Conservation (phyloP, 2,797 vertebrate genomes). For the Rhadinocentrus ornatus region DNA sequence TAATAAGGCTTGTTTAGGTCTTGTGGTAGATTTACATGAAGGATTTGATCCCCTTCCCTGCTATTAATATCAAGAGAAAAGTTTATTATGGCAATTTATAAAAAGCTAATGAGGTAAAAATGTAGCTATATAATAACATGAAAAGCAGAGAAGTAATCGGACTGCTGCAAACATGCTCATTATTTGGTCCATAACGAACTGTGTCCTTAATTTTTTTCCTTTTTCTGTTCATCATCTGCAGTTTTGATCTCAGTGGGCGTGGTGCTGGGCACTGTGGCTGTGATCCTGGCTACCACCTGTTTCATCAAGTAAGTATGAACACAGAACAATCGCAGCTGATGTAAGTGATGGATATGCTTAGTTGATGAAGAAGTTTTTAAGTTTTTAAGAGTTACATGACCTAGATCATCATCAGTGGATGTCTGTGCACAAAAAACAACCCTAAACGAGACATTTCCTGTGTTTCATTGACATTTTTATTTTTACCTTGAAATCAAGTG, state of each 20-base stretch:
- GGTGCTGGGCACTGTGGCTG: conserved; percentile 76
- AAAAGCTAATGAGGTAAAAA: not conserved
- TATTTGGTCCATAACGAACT: not conserved
- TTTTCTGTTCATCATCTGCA: conserved; percentile 61
- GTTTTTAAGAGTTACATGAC: not conserved
- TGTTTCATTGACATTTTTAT: too few species aligned
- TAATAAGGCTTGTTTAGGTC: not conserved
- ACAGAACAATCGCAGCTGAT: not conserved
- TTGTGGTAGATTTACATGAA: not conserved
- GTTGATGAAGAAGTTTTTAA: not conserved
- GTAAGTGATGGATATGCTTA: not conserved
- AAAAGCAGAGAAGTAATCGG: not conserved
- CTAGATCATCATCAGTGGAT: not conserved
- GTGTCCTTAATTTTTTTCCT: not conserved
- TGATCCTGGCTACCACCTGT: conserved; percentile 84
- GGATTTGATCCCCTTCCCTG: too few species aligned
- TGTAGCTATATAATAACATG: not conserved
- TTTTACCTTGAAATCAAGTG: too few species aligned
- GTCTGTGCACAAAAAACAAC: too few species aligned
- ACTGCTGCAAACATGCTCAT: not conserved
- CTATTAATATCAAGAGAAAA: not conserved
- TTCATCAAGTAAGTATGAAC: conserved; percentile 86
- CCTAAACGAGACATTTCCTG: too few species aligned
- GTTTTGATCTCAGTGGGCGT: conserved; percentile 87
- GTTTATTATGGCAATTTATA: not conserved